Evolutionary conservation across 2,113 vertebrate genomes (phyloP).

Genomic region (Psilopsiagon aymara): DNA sequence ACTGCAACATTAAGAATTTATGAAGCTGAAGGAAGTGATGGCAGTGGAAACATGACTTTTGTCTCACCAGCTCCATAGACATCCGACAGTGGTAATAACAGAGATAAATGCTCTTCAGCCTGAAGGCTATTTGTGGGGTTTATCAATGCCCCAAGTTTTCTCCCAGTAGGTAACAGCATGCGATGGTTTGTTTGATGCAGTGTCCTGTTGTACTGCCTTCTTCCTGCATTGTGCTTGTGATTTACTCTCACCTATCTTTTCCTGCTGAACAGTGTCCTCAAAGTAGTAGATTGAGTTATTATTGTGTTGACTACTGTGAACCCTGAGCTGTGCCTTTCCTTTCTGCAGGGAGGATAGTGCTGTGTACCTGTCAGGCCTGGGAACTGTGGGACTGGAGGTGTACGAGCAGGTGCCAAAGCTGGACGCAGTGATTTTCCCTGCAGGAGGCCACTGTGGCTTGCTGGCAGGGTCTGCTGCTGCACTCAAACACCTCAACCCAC

Average conservation of each 20-base stretch:
- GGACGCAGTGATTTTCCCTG: slow-evolving; percentile 87
- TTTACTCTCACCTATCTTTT: neutral
- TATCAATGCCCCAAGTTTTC: neutral
- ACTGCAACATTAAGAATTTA: neutral
- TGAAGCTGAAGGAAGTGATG: neutral
- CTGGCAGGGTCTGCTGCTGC: slow-evolving; percentile 85
- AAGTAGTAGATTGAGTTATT: neutral
- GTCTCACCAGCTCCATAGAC: neutral
- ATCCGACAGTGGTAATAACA: neutral
- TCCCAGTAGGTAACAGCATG: neutral
- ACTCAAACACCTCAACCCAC: slow-evolving; percentile 88
- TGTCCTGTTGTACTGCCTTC: neutral
- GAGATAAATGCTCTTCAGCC: neutral
- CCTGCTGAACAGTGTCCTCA: neutral
- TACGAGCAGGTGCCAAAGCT: slow-evolving; percentile 87
- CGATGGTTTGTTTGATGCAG: fast-evolving
- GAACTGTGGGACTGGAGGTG: slow-evolving; percentile 88
- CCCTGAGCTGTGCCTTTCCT: neutral
- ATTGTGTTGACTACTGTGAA: fast-evolving
- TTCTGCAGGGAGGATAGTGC: slow-evolving; percentile 80
- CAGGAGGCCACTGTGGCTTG: slow-evolving; percentile 83
- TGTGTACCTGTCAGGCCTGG: slow-evolving; percentile 86
- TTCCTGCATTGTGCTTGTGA: fast-evolving
- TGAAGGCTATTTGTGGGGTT: neutral
- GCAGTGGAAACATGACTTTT: neutral